phyloP scores from a whole-genome alignment of 2,888 invertebrate species.

The Acanthacorydalis orientalis region DNA sequence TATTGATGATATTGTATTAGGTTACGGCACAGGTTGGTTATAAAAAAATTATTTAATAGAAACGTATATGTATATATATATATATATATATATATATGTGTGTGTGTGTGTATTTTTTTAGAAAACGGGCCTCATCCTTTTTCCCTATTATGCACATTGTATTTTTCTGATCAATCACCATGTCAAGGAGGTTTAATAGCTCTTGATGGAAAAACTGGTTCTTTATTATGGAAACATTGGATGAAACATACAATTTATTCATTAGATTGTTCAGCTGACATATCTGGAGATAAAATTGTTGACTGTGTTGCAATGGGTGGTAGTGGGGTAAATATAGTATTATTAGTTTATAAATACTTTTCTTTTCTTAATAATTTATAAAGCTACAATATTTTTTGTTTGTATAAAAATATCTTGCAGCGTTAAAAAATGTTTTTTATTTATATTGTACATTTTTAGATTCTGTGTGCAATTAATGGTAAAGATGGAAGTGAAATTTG shows the following conservation, averaged over 20 bases:
- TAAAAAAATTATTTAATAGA: background rate
- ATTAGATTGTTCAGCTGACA: slow-evolving; percentile 51
- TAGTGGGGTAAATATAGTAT: slow-evolving; percentile 39
- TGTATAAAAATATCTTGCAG: too few species aligned
- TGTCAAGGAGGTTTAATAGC: slow-evolving; percentile 64
- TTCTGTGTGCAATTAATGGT: slow-evolving; percentile 46
- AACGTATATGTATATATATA: background rate
- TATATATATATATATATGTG: background rate
- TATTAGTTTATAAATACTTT: background rate
- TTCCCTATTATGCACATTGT: slow-evolving; percentile 39
- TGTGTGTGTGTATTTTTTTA: slow-evolving; percentile 7
- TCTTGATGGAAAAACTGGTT: slow-evolving; percentile 53
- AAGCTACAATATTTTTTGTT: too few species aligned
- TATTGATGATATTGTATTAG: slow-evolving; percentile 53
- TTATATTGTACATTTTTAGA: slow-evolving; percentile 20
- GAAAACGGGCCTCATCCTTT: slow-evolving; percentile 4
- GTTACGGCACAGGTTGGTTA: slow-evolving; percentile 53
- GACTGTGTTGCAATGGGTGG: slow-evolving; percentile 62
- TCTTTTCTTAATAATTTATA: too few species aligned
- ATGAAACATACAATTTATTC: slow-evolving; percentile 54
- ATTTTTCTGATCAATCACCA: slow-evolving; percentile 42
- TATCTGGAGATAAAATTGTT: slow-evolving; percentile 45
- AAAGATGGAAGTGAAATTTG: slow-evolving; percentile 49
- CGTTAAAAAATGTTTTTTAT: background rate
- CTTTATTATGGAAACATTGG: slow-evolving; percentile 59